Conservation (phyloP, 2,888 invertebrate genomes). For the Pterostichus madidus region DNA sequence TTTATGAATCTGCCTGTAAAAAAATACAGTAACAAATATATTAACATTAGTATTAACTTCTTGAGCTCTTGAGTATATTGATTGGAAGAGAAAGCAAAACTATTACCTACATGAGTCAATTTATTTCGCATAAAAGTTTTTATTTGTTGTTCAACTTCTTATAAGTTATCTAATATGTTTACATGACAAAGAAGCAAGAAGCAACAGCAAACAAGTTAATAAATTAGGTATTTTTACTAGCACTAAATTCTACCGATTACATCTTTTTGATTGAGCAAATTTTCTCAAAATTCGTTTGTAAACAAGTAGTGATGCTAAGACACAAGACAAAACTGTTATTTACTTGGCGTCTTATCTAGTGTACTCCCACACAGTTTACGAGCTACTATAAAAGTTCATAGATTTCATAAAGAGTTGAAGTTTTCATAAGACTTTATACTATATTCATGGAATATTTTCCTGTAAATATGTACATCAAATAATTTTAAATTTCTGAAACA, state of each 20-base stretch:
- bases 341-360: conserved; percentile 28
- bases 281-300: neutral
- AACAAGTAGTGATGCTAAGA: conserved; percentile 17
- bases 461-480: conserved; percentile 3
- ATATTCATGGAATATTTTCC: conserved; percentile 47
- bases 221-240: conserved; percentile 3
- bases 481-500: conserved; percentile 21
- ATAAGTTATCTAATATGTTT: no score
- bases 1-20: no score
- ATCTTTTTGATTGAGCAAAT: neutral
- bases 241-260: neutral
- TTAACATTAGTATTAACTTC: no score
- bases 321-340: neutral
- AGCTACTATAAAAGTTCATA: conserved; percentile 39
- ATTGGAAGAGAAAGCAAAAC: no score
- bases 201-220: conserved; percentile 22
- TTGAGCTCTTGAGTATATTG: no score
- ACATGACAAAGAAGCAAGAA: no score
- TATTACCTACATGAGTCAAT: no score
- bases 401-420: conserved; percentile 45
- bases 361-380: conserved; percentile 27
- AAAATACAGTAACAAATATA: no score
- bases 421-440: conserved; percentile 33
- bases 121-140: no score
- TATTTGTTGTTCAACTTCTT: no score